Percentiles rank a stretch among this genome's conserved stretches.
These are phyloP conservation scores for Scarus forsteni DNA, from an alignment of 2,797 vertebrate species.

Conservation along the genomic window DNA sequence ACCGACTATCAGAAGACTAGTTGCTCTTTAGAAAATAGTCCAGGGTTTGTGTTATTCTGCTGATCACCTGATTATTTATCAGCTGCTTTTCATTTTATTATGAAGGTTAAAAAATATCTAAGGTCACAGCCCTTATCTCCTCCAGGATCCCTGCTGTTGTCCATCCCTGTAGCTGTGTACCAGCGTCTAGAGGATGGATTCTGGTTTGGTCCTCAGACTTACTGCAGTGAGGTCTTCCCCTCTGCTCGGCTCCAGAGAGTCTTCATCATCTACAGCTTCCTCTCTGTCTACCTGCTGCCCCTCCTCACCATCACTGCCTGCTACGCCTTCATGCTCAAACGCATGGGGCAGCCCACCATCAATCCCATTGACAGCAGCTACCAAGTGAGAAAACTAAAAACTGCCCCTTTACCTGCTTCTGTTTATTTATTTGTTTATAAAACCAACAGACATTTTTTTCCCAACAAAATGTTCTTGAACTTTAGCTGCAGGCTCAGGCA, in stretches of 20 bases:
- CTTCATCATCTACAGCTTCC: constrained; percentile 82
- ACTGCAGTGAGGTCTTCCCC: constrained; percentile 79
- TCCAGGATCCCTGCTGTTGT: constrained; percentile 77
- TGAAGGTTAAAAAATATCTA: too few species aligned
- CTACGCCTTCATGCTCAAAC: constrained; percentile 81
- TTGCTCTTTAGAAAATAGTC: too few species aligned
- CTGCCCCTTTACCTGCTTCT: neutral
- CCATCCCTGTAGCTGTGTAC: constrained; percentile 76
- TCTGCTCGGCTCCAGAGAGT: constrained; percentile 70
- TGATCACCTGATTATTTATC: too few species aligned
- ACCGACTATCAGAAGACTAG: too few species aligned
- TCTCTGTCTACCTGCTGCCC: constrained; percentile 80
- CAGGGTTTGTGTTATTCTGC: too few species aligned
- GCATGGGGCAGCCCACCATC: constrained; percentile 73
- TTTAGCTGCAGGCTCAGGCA: constrained; percentile 74
- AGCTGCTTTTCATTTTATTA: too few species aligned
- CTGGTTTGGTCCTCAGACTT: constrained; percentile 81
- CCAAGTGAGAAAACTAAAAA: constrained; percentile 57
- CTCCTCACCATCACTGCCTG: constrained; percentile 79
- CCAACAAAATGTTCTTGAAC: neutral
- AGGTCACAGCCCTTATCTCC: neutral
- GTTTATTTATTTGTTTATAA: too few species aligned
- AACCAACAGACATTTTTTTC: neutral
- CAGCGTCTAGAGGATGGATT: constrained; percentile 75
- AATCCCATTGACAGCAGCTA: constrained; percentile 74